Evolutionary conservation across 2,113 vertebrate genomes (phyloP).

Genomic region (Sceloporus undulatus): DNA sequence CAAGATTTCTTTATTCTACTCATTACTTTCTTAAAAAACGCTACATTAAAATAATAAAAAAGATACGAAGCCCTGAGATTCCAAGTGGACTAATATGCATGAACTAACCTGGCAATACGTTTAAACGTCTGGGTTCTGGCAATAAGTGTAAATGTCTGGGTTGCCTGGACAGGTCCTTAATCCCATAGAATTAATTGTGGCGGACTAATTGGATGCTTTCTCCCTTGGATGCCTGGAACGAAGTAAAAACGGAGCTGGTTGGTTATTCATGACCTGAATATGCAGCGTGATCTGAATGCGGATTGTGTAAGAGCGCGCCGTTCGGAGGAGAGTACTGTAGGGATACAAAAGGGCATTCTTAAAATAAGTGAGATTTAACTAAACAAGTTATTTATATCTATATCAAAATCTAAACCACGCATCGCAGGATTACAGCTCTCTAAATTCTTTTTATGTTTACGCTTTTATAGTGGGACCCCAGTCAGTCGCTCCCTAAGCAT

Average conservation of each 20-base stretch:
- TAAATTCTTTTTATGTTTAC: not conserved
- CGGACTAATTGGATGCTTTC: constrained; percentile 17
- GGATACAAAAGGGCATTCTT: not conserved
- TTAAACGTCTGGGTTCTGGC: not conserved
- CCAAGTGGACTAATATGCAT: constrained; percentile 4
- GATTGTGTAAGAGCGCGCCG: not conserved
- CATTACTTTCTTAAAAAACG: not conserved
- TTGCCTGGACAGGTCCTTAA: not conserved
- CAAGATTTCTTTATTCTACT: not conserved
- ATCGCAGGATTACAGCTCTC: not conserved
- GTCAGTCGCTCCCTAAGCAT: not conserved
- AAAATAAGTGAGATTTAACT: not conserved
- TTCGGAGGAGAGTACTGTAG: not conserved
- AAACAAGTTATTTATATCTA: not conserved
- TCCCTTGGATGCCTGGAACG: not conserved
- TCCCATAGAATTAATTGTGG: not conserved
- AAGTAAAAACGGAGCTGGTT: not conserved
- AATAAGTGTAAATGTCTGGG: not conserved
- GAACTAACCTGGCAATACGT: constrained; percentile 6
- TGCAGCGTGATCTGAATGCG: not conserved
- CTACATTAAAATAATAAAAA: not conserved
- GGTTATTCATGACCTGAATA: not conserved
- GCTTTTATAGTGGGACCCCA: not conserved
- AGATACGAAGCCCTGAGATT: not conserved
- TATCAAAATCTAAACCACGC: not conserved